Evolutionary conservation across 2,113 vertebrate species (phyloP).

Genomic region (Atractosteus spatula): DNA sequence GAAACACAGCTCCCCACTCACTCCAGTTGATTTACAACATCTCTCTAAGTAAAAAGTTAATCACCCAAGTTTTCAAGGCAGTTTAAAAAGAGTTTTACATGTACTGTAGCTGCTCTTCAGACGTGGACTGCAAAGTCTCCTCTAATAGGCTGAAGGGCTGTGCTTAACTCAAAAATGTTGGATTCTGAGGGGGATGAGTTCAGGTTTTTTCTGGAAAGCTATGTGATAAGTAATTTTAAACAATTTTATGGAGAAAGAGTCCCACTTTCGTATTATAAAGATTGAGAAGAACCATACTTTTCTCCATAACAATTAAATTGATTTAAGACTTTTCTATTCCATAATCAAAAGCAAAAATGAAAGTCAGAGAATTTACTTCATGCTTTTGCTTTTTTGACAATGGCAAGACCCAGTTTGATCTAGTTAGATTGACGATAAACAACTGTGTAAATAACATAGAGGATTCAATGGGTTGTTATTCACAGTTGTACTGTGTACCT

Average conservation of each 20-base stretch:
- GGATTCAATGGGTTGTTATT: too few relatives aligned
- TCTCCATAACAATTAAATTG: background rate
- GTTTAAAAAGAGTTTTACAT: conserved; percentile 1
- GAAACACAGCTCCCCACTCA: conserved; percentile 12
- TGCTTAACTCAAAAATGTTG: conserved; percentile 29
- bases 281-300: background rate
- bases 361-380: too few relatives aligned
- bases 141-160: conserved; percentile 19
- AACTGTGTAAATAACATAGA: too few relatives aligned
- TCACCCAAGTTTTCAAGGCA: conserved; percentile 45
- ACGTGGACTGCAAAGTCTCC: conserved; percentile 19
- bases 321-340: too few relatives aligned
- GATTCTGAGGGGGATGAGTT: background rate
- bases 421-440: too few relatives aligned
- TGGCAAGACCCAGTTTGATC: too few relatives aligned
- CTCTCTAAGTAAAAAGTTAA: conserved; percentile 50
- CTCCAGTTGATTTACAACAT: conserved; percentile 48
- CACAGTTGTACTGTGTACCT: too few relatives aligned
- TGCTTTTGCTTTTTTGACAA: too few relatives aligned
- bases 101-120: conserved; percentile 9
- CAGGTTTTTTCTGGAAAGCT: background rate
- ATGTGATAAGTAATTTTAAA: too few relatives aligned
- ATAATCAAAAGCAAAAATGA: too few relatives aligned
- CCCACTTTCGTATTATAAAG: too few relatives aligned
- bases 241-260: too few relatives aligned